Conservation (phyloP, 2,113 vertebrate genomes). For the Brachypteracias leptosomus region DNA sequence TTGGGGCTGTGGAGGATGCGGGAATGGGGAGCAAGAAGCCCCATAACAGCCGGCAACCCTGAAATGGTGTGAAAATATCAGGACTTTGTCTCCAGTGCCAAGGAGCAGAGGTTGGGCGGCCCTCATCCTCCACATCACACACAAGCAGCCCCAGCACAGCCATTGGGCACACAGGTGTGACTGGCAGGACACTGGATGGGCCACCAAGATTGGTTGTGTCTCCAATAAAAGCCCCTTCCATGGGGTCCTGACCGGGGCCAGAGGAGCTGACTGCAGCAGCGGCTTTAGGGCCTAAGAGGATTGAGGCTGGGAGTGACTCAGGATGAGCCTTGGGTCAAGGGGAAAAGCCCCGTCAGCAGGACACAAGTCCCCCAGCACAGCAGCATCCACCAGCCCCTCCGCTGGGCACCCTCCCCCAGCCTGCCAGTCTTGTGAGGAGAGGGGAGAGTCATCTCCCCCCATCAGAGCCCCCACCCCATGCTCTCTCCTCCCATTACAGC, state of each 20-base stretch:
- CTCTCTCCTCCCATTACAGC: fast-evolving
- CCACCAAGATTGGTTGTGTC: fast-evolving
- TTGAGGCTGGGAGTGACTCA: not conserved
- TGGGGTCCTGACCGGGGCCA: not conserved
- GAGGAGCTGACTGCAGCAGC: not conserved
- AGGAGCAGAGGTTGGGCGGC: not conserved
- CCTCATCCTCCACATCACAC: not conserved
- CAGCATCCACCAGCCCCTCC: fast-evolving
- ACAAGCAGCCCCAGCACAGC: too few species aligned
- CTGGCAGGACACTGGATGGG: not conserved
- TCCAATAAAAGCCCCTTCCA: not conserved
- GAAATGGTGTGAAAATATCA: not conserved
- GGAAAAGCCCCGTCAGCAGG: not conserved
- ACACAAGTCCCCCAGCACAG: not conserved
- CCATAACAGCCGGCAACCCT: fast-evolving
- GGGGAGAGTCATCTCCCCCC: not conserved
- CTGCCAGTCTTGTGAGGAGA: too few species aligned
- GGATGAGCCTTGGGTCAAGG: not conserved
- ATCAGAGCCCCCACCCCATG: not conserved
- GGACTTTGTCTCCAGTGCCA: not conserved
- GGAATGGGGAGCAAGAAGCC: not conserved
- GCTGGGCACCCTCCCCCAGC: not conserved
- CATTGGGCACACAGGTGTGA: fast-evolving
- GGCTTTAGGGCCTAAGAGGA: slow-evolving; percentile 45
- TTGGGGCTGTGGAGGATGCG: fast-evolving